phyloP scores from a whole-genome alignment of 2,113 vertebrate species.

The Hemicordylus capensis region DNA sequence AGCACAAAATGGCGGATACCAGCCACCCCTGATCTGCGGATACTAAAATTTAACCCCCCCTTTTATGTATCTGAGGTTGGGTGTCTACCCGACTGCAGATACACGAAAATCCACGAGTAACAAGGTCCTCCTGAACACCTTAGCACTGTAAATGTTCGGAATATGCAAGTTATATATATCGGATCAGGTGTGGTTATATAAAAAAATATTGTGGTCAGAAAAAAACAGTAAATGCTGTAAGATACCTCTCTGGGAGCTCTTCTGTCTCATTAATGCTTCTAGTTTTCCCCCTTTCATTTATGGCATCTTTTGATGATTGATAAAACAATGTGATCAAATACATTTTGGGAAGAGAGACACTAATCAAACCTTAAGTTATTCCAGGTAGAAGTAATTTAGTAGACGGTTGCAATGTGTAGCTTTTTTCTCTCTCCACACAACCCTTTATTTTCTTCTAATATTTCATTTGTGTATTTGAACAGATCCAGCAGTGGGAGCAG shows the following conservation, averaged over 20 bases:
- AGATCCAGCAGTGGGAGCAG: constrained; percentile 99
- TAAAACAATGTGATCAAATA: constrained; percentile 29
- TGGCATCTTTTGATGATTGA: constrained; percentile 45
- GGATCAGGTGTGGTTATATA: not conserved
- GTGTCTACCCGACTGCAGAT: too few relatives aligned
- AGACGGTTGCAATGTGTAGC: constrained; percentile 32
- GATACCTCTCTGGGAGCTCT: not conserved
- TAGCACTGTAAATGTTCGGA: not conserved
- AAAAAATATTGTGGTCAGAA: not conserved
- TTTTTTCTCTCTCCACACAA: too few relatives aligned
- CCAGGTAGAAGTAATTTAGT: constrained; percentile 50
- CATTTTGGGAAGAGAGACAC: constrained; percentile 36
- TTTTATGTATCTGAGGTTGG: too few relatives aligned
- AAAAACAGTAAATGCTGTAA: not conserved
- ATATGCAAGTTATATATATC: not conserved
- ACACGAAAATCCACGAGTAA: too few relatives aligned
- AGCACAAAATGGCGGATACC: too few relatives aligned
- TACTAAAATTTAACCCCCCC: too few relatives aligned
- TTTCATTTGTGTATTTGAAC: constrained; percentile 47
- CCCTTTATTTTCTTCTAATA: constrained; percentile 40
- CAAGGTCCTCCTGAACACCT: too few relatives aligned
- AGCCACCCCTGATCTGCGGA: too few relatives aligned
- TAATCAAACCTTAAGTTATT: constrained; percentile 34
- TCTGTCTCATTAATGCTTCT: not conserved
- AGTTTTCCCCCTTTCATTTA: constrained; percentile 34